Base-by-base conservation (phyloP, 2,797 vertebrate species). In the Oryzias dopingdopingensis region DNA sequence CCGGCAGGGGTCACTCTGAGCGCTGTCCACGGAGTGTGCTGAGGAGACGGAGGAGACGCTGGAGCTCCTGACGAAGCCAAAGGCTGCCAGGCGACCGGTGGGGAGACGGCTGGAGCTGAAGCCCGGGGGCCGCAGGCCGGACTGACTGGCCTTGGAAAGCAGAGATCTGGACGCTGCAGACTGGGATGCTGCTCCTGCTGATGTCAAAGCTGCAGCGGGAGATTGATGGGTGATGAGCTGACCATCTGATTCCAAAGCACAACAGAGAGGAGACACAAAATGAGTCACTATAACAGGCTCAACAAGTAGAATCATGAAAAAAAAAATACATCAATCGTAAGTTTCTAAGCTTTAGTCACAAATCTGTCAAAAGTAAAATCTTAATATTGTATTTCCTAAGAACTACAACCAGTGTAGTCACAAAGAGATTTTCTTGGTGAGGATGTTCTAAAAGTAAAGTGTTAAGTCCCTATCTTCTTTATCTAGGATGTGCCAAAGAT, bases 1-100 rank as follows among this genome's bases (percentile, higher is more conserved):
- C 62, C 89, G 92, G 89, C 86, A 91, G 62, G 92, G 90, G 77
- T 98, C 95, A 0, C 92, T 93, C 67, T 92, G 93, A 0, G 85
- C 22, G 32, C 94, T 96, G 83, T 98, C 95, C 0, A 72, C 90
- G 0, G 96, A 95, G 67, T 96, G 94, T 72, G 91, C 93, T 42
- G 96, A 97, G 77, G 96, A 93, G 26, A 92, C 94, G 0, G 96
- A 97, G 6, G 97, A 96, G 42, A 96, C 92, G 0, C 96, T 98
- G 75, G 96, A 96, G 76, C 93, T 98, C 66, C 96, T 90, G 65
- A 98, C 93, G 8, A 98, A 99, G 52, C 96, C 95, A 23, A 99
- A 96, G 0, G 95, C 93, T 0, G 95, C 93, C 76, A 98, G 89
- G 26, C 96, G 96, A 26, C 95, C 90, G 0, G 95, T 90, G 0